Base-by-base conservation (phyloP, 2,113 vertebrate species). In the Stegastes partitus region DNA sequence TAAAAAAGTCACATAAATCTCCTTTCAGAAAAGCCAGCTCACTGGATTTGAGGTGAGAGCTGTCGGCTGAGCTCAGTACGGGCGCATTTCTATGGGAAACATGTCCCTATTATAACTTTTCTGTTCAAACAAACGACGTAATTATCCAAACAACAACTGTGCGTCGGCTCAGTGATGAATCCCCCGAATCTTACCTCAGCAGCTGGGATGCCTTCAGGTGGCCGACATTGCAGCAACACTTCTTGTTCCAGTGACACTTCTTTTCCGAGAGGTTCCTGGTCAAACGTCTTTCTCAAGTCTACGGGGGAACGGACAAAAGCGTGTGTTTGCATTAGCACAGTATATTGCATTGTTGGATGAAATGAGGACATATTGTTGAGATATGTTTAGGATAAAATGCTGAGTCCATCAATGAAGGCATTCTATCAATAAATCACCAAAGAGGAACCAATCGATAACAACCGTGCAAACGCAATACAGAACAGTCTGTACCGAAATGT, bases 241-340 rank as follows among this genome's bases (percentile, higher is more conserved):
- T 99, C 97, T 91, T 99, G 98, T 86, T 99, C 98, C 47, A 99
- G 92, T 3, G 95, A 96, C 9, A 98, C 97, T 93, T 99, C 98
- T 87, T 99, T 99, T 53, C 98, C 98, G 45, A 99, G 89, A 16
- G 98, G 98, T 57, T 99, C 98, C 85, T 99, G 97, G 84, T 99
- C 98, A 11, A 99, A 99, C 2, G 97, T 98, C 85, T 99, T 99
- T 77, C 96, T 95, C 44, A 99, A 93, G 93, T 99, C 98, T 99
- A 68, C 0, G 70, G 71, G 71, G 72, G 10, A 68, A 74, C 39
- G 74, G 4, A 84, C 2, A 74, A 53, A 78, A 74, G 22, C 19
- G 73, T 3, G 64, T 4, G n/a, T 19, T 11, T 54, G n/a, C 9
- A 57, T 84, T 19, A 79, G 25, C 28, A 71, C 22, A 49, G 12